phyloP scores from a whole-genome alignment of 2,797 vertebrate species.

The Urophycis tenuis region DNA sequence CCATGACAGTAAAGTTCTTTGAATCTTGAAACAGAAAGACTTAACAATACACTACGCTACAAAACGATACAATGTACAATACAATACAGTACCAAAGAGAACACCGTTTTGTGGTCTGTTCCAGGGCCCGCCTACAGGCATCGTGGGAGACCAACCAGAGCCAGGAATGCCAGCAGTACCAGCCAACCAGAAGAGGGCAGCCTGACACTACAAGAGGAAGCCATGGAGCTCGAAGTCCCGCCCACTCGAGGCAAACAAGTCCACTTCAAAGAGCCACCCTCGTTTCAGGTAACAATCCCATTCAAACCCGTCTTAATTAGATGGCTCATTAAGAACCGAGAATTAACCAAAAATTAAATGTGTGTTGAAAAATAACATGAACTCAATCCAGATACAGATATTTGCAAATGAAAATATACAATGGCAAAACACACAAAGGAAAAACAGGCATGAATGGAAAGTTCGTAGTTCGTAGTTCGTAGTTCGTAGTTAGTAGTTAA shows the following conservation, averaged over 20 bases:
- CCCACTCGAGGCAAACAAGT: conserved; percentile 53
- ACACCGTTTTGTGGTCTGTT: neutral
- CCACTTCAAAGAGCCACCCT: conserved; percentile 77
- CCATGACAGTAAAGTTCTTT: too few species aligned
- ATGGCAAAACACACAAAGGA: neutral
- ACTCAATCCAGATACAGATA: neutral
- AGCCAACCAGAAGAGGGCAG: conserved; percentile 82
- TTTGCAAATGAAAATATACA: neutral
- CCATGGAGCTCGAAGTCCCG: conserved; percentile 66
- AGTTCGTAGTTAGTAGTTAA: too few species aligned
- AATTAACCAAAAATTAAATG: neutral
- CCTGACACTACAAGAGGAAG: conserved; percentile 81
- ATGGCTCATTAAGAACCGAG: neutral
- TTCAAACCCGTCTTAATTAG: neutral
- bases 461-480: too few species aligned
- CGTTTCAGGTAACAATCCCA: conserved; percentile 78
- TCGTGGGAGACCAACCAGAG: conserved; percentile 42
- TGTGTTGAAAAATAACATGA: neutral
- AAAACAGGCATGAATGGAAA: neutral
- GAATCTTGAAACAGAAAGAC: neutral
- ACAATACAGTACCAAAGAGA: neutral
- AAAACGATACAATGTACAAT: neutral
- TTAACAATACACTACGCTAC: neutral
- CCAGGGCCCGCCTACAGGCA: conserved; percentile 55
- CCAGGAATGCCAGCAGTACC: conserved; percentile 60